Evolutionary conservation across 2,797 vertebrate species (phyloP), one percentile per base, ranked within the genome.

Genomic region (Todus mexicanus): DNA sequence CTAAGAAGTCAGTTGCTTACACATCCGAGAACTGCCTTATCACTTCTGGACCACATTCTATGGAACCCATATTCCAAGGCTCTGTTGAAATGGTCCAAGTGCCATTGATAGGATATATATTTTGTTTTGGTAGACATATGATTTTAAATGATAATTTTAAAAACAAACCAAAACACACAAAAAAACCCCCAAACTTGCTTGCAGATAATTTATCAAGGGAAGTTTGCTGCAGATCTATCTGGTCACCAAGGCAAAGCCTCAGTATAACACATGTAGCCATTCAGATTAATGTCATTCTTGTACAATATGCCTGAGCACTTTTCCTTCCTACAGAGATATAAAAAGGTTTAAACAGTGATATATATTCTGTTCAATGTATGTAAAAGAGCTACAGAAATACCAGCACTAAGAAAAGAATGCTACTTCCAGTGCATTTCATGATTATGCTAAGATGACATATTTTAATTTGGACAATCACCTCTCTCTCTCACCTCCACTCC

Each of bases 91-190:
- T 11, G 33, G 11, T 10, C 18, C 7, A 75, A 65, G 38, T 29
- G 27, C 31, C 14, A n/a, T 0, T 17, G 54, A 63, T 42, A 23
- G 19, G 4, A 14, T n/a, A 1, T 6, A 22, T 47, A 20, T 5
- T 43, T 37, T 18, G 64, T 77, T 81, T 74, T 84, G 12, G 47
- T 60, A 63, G 7, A 54, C 11, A 12, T 1, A 21, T 26, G 4
- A 25, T 35, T 84, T 73, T 40, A 31, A 61, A 4, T 45, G 5
- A 14, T 13, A 25, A 18, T 29, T 65, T 48, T 33, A 8, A 43
- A 27, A 35, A 56, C 5, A 31, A 48, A 87, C 23, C 0, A 15
- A 50, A 50, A 26, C 48, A 50, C 26, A 47, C 45, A 20, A 47
- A 47, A 10, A 22, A 27, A 27, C 15, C n/a, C n/a, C n/a, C n/a